Base-by-base conservation (phyloP, 2,797 vertebrate genomes). In the Esox lucius region DNA sequence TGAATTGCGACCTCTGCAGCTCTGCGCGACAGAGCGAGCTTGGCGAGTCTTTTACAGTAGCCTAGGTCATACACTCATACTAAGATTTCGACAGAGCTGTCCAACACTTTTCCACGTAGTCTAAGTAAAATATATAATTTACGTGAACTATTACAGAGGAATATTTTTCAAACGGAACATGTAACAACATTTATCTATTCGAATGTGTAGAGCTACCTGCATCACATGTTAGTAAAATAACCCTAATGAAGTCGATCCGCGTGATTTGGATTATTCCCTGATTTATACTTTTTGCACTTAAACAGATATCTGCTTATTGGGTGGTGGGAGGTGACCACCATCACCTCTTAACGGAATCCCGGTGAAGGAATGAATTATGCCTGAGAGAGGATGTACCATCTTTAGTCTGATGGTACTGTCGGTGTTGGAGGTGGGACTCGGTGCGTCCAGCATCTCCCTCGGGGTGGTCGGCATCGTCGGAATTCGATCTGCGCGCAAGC, bases 331-430 rank as follows among this genome's bases (percentile, higher is more conserved):
- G 35, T 42, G 42, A 26, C 22, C 22, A 46, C 33, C 31, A 68
- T 73, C 39, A 42, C 39, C 5, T 6, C 39, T 71, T 70, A 46
- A 66, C 24, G 69, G n/a, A 19, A 61, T 53, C 68, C 87, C 87
- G 91, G 88, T 88, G 79, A 90, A 93, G 93, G 90, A 94, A 95
- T 86, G 94, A 46, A 46, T 46, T 11, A 95, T 94, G 94, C 88
- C 49, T 12, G 48, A 31, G 53, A 61, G 87, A 95, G 86, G 87
- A 96, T 96, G 95, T 95, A 94, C 86, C 82, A 94, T 95, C 87
- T 93, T 94, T 84, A 94, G 94, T 91, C 93, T 96, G 78, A 75
- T 95, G 92, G 91, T 94, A 91, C 94, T 96, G 81, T 95, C 95
- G 74, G 89, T 95, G 79, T 85, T 95, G 91, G 93, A 96, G 91